Evolutionary conservation across 2,797 vertebrate species (phyloP), one percentile per base, ranked within the genome.

Genomic region (Aplochiton taeniatus): DNA sequence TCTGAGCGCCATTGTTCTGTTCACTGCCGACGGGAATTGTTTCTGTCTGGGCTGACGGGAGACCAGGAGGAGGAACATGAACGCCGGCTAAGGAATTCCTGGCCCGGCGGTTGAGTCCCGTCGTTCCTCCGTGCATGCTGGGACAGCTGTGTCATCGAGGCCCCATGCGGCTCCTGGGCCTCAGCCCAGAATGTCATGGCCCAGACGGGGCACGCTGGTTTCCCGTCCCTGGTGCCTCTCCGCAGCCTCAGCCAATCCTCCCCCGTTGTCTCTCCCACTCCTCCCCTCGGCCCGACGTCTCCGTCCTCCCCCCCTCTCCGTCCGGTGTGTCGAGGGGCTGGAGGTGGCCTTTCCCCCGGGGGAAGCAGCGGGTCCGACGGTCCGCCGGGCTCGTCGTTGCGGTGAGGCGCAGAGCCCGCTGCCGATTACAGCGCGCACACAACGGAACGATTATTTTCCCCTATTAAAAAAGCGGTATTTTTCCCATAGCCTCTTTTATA

Each of bases 81-180:
- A n/a, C n/a, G n/a, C n/a, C n/a, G n/a, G n/a, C n/a, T n/a, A 48
- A 55, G 18, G 68, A 75, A 83, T 88, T 88, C 85, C 83, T 76
- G 42, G 72, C 66, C n/a, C 56, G 57, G 69, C 42, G 69, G 77
- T 81, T 65, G 69, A 47, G 65, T 86, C 72, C 78, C 62, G 74
- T 81, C 83, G 70, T 66, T 85, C 76, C 79, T 77, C 62, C 61
- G 59, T 54, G 31, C 6, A 20, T 17, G 46, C 16, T 18, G 62
- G 79, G 80, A 83, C 82, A 80, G 80, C 84, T 75, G 83, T 84
- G 81, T 87, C 83, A 85, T 88, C 87, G 87, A 80, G 49, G 58
- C 71, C 83, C 80, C 84, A 61, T 77, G 73, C 58, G 42, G 68
- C 60, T 78, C 69, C 81, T 78, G 78, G 80, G 61, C 77, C 74